Evolutionary conservation across 1,140 invertebrate species (phyloP).

Genomic region (Zaprionus ornatus): DNA sequence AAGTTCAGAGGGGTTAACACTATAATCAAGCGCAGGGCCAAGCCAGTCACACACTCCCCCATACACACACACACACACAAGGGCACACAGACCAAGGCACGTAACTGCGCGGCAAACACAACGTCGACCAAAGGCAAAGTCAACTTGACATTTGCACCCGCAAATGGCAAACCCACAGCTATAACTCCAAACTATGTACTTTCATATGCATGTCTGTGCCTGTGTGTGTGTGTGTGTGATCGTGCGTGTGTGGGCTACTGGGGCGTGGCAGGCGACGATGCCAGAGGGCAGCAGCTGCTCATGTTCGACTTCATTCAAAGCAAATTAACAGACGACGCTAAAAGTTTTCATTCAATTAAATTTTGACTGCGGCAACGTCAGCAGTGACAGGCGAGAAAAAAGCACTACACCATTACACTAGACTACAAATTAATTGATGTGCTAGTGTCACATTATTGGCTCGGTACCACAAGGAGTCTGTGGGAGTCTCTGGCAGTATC

Average conservation of each 20-base stretch:
- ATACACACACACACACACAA: conserved; percentile 28
- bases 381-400: conserved; percentile 17
- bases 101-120: conserved; percentile 57
- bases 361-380: conserved; percentile 43
- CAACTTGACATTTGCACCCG: conserved; percentile 79
- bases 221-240: conserved; percentile 8
- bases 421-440: conserved; percentile 5
- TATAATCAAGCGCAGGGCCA: conserved; percentile 70
- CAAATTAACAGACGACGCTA: conserved; percentile 75
- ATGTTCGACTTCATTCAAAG: conserved; percentile 79
- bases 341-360: conserved; percentile 80
- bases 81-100: conserved; percentile 26
- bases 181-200: conserved; percentile 53
- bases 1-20: conserved; percentile 77
- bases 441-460: background rate
- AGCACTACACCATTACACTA: conserved; percentile 44
- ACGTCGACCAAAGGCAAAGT: conserved; percentile 61
- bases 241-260: background rate
- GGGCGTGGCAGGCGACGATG: background rate
- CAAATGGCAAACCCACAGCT: conserved; percentile 67
- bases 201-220: conserved; percentile 33
- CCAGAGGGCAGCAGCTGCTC: conserved; percentile 32
- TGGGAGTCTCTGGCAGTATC: too few relatives aligned
- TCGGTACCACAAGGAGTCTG: background rate
- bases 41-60: conserved; percentile 51